Conservation (phyloP, 2,888 invertebrate species). For the Rotaria sp. region DNA sequence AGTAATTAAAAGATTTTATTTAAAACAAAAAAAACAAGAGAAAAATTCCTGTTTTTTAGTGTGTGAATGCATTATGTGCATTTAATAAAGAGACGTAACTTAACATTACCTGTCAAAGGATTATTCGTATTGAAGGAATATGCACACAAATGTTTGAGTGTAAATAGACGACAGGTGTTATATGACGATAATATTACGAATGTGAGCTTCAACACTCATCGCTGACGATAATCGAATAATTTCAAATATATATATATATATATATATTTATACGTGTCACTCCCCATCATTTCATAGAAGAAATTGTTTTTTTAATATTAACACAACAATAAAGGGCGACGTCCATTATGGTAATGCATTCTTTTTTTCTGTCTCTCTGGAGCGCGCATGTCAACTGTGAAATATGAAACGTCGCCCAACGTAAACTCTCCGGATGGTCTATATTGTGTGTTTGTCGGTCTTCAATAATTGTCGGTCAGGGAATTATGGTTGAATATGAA, state of each 20-base stretch:
- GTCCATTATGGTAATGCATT: background rate
- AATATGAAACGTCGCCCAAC: background rate
- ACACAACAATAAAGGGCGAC: background rate
- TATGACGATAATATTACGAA: background rate
- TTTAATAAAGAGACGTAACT: background rate
- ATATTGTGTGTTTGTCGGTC: background rate
- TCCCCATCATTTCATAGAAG: background rate
- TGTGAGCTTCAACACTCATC: background rate
- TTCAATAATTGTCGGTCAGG: background rate
- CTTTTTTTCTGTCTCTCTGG: background rate
- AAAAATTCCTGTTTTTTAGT: background rate
- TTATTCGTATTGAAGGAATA: background rate
- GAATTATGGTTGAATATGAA: background rate
- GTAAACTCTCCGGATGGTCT: background rate
- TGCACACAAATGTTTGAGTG: background rate
- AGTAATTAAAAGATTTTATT: background rate
- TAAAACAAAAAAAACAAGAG: background rate
- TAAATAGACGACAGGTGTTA: background rate
- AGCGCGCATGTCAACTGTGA: constrained; percentile 11
- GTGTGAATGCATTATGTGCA: background rate
- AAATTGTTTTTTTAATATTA: background rate
- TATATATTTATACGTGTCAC: background rate
- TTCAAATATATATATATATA: background rate
- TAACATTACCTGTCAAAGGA: background rate
- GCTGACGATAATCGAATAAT: background rate